phyloP scores from a whole-genome alignment of 1,140 invertebrate genomes.

The Helicorthomorpha holstii region DNA sequence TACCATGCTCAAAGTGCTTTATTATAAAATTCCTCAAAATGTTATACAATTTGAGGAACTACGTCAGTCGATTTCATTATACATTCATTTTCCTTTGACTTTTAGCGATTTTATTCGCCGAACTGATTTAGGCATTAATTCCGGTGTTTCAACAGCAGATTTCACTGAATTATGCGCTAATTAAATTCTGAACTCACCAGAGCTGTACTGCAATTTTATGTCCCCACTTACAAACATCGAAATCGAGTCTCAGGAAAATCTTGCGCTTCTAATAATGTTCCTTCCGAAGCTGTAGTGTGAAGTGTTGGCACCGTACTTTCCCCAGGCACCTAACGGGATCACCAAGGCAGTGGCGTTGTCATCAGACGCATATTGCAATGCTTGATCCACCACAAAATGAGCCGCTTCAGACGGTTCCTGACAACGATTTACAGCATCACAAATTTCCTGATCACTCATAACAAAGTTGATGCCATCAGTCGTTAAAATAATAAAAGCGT shows the following conservation, averaged over 20 bases:
- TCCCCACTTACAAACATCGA: too few relatives aligned
- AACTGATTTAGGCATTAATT: too few relatives aligned
- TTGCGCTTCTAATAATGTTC: constrained; percentile 3
- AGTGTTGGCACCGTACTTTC: constrained; percentile 22
- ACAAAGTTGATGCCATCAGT: constrained; percentile 37
- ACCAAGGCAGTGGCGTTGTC: constrained; percentile 36
- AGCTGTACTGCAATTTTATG: too few relatives aligned
- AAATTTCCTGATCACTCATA: constrained; percentile 33
- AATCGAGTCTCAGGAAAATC: constrained; percentile 4
- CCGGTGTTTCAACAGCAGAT: too few relatives aligned
- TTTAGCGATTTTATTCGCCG: too few relatives aligned
- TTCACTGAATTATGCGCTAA: too few relatives aligned
- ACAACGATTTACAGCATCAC: constrained; percentile 29
- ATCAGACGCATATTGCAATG: constrained; percentile 34
- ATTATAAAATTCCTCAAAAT: too few relatives aligned
- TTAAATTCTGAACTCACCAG: too few relatives aligned
- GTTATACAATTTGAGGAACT: too few relatives aligned
- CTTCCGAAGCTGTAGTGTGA: neutral
- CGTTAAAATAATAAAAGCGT: constrained; percentile 34
- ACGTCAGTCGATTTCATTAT: too few relatives aligned
- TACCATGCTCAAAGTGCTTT: too few relatives aligned
- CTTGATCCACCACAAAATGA: constrained; percentile 31
- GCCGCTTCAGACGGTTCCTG: constrained; percentile 30
- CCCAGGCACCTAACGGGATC: constrained; percentile 37
- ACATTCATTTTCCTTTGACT: too few relatives aligned